A percentile compares a stretch with the other conserved stretches of the same genome.
These are phyloP conservation scores for Plemyria rubiginata DNA, from an alignment of 2,888 invertebrate genomes.

Conservation along the genomic window DNA sequence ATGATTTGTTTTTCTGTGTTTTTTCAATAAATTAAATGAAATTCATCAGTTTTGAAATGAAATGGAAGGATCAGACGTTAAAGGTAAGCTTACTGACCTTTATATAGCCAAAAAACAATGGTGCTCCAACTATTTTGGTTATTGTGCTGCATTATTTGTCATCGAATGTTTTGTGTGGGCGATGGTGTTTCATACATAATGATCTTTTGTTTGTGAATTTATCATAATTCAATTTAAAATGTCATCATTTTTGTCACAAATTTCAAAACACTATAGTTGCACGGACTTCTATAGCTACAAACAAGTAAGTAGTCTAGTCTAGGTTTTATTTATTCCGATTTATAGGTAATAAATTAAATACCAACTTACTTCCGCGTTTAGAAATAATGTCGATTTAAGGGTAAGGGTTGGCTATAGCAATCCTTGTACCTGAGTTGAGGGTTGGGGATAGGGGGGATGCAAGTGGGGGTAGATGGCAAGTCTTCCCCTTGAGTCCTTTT, in stretches of 20 bases:
- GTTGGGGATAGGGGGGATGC: too few relatives aligned
- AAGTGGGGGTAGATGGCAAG: too few relatives aligned
- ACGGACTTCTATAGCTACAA: background rate
- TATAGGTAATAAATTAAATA: background rate
- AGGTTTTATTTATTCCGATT: background rate
- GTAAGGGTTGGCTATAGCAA: too few relatives aligned
- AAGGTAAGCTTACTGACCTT: slow-evolving; percentile 56
- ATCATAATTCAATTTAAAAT: slow-evolving; percentile 2
- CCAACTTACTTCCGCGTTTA: slow-evolving; percentile 29
- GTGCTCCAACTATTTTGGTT: slow-evolving; percentile 40
- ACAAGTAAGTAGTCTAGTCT: background rate
- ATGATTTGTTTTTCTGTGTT: slow-evolving; percentile 44
- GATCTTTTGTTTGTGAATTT: slow-evolving; percentile 72
- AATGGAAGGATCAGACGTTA: slow-evolving; percentile 71
- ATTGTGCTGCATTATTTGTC: slow-evolving; percentile 61
- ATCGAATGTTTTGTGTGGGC: slow-evolving; percentile 73
- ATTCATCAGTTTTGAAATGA: slow-evolving; percentile 63
- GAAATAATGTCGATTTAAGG: slow-evolving; percentile 42
- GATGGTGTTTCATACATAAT: slow-evolving; percentile 66
- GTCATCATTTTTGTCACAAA: background rate
- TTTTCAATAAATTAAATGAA: slow-evolving; percentile 48
- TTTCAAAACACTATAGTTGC: background rate
- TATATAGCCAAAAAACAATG: slow-evolving; percentile 5
- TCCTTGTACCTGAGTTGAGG: too few relatives aligned
- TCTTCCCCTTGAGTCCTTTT: too few relatives aligned